phyloP scores from a whole-genome alignment of 2,797 vertebrate species.

The Artibeus jamaicensis region DNA sequence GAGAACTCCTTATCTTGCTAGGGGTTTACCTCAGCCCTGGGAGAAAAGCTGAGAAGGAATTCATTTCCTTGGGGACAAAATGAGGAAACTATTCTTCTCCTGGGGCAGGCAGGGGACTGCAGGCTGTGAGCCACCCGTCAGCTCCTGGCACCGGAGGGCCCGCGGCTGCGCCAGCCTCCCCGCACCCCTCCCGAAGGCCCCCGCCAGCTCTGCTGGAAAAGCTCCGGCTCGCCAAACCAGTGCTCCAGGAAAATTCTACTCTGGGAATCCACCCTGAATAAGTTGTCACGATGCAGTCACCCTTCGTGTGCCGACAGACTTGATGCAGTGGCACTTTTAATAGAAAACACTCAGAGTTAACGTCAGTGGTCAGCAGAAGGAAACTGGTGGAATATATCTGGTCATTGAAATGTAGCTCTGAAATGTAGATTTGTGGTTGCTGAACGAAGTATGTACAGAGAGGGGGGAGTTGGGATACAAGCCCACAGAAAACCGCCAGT shows the following conservation, averaged over 20 bases:
- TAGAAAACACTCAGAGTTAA: not conserved
- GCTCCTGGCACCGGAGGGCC: not conserved
- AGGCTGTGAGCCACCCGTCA: not conserved
- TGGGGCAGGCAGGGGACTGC: accelerated
- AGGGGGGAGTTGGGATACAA: accelerated
- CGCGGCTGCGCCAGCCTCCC: not conserved
- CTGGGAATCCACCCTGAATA: not conserved
- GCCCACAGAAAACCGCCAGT: accelerated
- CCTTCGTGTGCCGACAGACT: not conserved
- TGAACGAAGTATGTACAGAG: not conserved
- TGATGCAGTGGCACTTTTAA: not conserved
- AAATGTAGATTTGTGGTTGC: not conserved
- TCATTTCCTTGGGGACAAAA: constrained; percentile 35
- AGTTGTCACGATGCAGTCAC: not conserved
- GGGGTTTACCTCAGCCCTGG: not conserved
- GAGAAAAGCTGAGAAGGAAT: not conserved
- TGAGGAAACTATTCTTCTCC: not conserved
- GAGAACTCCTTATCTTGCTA: constrained; percentile 30
- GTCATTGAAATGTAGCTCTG: not conserved
- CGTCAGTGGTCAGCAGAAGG: not conserved
- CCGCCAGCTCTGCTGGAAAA: not conserved
- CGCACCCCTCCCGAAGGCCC: not conserved
- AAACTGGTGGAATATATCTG: not conserved
- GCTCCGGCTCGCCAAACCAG: not conserved
- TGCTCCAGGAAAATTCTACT: not conserved